These are phyloP conservation scores for Cololabis saira DNA, from an alignment of 2,113 vertebrate species.

Conservation along the genomic window DNA sequence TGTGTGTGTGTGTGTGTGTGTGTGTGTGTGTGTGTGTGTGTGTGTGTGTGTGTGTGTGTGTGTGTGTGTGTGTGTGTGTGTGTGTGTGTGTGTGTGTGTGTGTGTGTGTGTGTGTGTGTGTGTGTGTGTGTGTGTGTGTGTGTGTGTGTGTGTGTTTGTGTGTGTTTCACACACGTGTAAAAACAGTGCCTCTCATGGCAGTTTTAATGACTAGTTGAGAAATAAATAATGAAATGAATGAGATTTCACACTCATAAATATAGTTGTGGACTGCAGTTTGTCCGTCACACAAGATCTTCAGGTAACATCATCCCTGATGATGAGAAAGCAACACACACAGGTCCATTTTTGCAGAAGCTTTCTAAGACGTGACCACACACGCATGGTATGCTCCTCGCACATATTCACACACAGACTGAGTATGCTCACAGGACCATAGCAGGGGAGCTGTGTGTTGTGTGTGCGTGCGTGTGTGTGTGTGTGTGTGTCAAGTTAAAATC, in stretches of 20 bases:
- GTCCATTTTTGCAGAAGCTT: conserved; percentile 55
- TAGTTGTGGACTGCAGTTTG: conserved; percentile 26
- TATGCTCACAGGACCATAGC: conserved; percentile 65
- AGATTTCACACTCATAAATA: conserved; percentile 30
- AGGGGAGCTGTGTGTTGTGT: conserved; percentile 58
- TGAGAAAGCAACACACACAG: conserved; percentile 22
- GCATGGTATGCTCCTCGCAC: conserved; percentile 73
- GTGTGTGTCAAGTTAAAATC: conserved; percentile 70
- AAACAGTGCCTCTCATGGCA: conserved; percentile 29
- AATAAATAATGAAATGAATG: conserved; percentile 47
- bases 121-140: conserved; percentile 17
- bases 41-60: conserved; percentile 11
- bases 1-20: conserved; percentile 6
- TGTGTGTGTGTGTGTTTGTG: conserved; percentile 15
- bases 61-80: conserved; percentile 13
- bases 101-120: background rate
- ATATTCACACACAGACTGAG: conserved; percentile 51
- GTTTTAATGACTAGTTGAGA: conserved; percentile 45
- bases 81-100: conserved; percentile 23
- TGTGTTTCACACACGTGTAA: no score
- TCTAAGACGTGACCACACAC: conserved; percentile 78
- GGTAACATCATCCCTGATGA: conserved; percentile 52
- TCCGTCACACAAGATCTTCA: conserved; percentile 13
- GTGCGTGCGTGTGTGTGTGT: conserved; percentile 37
- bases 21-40: conserved; percentile 17